Evolutionary conservation across 2,888 invertebrate genomes (phyloP).

Genomic region (Eupithecia exiguata): DNA sequence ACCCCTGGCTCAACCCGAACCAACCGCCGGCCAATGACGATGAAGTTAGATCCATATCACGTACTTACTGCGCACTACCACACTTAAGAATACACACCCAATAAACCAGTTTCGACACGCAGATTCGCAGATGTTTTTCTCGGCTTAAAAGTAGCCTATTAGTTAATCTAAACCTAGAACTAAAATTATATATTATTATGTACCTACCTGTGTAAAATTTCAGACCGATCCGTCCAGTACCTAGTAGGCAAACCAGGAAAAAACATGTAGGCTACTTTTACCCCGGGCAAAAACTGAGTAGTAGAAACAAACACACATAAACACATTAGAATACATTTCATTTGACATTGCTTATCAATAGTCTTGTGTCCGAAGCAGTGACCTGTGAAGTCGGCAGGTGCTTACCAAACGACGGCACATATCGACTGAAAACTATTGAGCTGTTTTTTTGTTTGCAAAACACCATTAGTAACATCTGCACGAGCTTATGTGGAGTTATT

Average conservation of each 20-base stretch:
- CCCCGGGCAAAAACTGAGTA: neutral
- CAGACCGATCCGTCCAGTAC: no score
- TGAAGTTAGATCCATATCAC: conserved; percentile 47
- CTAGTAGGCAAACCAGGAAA: no score
- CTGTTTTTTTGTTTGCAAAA: neutral
- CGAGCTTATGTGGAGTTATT: neutral
- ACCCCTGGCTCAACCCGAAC: conserved; percentile 85
- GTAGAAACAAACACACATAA: neutral
- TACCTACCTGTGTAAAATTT: no score
- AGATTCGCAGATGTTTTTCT: neutral
- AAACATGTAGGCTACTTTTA: neutral
- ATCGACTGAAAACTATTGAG: neutral
- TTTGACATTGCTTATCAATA: neutral
- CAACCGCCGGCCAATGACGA: conserved; percentile 67
- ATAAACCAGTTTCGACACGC: neutral
- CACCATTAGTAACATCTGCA: neutral
- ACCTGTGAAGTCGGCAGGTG: no score
- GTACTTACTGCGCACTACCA: neutral
- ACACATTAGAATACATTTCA: neutral
- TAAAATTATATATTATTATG: no score
- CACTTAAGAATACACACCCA: no score
- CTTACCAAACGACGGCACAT: neutral
- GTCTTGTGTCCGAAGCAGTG: no score
- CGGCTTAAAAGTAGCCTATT: neutral
- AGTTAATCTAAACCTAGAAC: no score